Base-by-base conservation (phyloP, 2,888 invertebrate genomes). In the Poecilobothrus nobilitatus region DNA sequence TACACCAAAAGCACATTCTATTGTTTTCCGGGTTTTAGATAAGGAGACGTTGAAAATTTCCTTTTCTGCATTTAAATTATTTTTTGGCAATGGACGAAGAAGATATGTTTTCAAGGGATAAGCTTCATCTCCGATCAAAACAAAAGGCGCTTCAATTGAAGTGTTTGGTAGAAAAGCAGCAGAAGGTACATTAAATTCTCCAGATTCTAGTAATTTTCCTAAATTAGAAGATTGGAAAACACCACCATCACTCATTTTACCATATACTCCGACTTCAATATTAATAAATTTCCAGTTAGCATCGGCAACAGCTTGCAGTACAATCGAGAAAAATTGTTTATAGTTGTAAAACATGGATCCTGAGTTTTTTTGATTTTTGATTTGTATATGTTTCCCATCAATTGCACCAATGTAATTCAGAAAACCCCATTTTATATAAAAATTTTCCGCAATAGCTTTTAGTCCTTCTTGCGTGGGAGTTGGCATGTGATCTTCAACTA, bases 171-270 rank as follows among this genome's bases (percentile, higher is more conserved):
- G 21, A 44, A 22, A n/a, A 22, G 61, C n/a, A 1, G 63, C 53
- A 64, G 63, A 21, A 66, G 69, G 68, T 61, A 66, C 64, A 68
- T 66, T 66, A 66, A 66, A 63, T 70, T 64, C 66, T 22, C 37
- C 65, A 7, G 20, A 27, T 67, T 69, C 69, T 34, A 69, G 61
- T 67, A 65, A 61, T 27, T 67, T 61, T 63, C 63, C 62, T 63
- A 69, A 69, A 68, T 68, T 44, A 61, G 66, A 68, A 65, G 66
- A 64, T 66, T 53, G 63, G 41, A 70, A 70, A 34, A 66, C 63
- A 41, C 68, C 68, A 21, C 64, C 68, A 37, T 69, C 69, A 63
- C 66, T 64, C 66, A 66, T 63, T 33, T 64, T 66, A 37, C 66
- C 69, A 44, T 63, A 63, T 27, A 61, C 53, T 44, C 64, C 70